Base-by-base conservation (phyloP, 2,888 invertebrate genomes). In the Tenthredo livida region DNA sequence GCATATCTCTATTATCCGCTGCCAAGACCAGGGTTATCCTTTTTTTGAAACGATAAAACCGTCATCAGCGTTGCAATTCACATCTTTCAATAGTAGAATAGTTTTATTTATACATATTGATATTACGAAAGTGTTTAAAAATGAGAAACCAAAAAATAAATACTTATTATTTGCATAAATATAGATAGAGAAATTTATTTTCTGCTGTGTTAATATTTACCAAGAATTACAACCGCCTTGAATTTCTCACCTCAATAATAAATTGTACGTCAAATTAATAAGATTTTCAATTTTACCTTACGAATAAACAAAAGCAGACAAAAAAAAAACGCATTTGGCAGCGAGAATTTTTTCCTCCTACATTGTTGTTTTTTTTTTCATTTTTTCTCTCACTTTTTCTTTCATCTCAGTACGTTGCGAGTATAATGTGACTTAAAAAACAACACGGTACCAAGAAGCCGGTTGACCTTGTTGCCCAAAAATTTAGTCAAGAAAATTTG, bases 361-460 rank as follows among this genome's bases (percentile, higher is more conserved):
- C 0, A 33, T 29, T 29, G 2, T 29, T 29, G 2, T 29, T 29
- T 33, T 33, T 33, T 33, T 37, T 37, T 37, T 37, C 37, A 4
- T 40, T 43, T 70, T 33, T 33, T 29, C 33, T 70, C 29, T 2
- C 37, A 17, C 4, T 70, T 37, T 29, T 37, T 70, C 15, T 70
- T 70, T 17, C 3, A 37, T 37, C 70, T 70, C 15, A n/a, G 4
- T 15, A 47, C 17, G 70, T 9, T 29, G 70, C 15, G 12, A 73
- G 29, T 43, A 43, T 73, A 73, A 73, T 73, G 43, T 73, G 21
- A 43, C 72, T 73, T 73, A 73, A 73, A 37, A 73, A 73, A 70
- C 10, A 43, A 73, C 43, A 43, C 9, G 21, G 25, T 43, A 73
- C 40, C 40, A 25, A 43, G 21, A 43, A 21, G 72, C 40, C 43